A percentile compares a stretch with the other conserved stretches of the same genome.
These are phyloP conservation scores for Trididemnum clinides DNA, from an alignment of 23 tunicate genomes.

Conservation along the genomic window DNA sequence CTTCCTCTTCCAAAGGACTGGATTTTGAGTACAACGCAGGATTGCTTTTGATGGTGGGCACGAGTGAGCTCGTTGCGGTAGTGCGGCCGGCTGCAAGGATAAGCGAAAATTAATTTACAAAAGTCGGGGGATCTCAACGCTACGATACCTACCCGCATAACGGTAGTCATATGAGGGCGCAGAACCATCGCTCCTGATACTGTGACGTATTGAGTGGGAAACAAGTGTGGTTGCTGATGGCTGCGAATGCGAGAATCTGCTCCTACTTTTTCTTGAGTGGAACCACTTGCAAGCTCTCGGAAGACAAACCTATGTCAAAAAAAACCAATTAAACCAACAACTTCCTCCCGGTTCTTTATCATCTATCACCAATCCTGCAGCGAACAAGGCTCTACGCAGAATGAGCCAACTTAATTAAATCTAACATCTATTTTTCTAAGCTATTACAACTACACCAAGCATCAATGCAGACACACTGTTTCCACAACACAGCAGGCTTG, in stretches of 20 bases:
- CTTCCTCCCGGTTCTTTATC: too few species aligned
- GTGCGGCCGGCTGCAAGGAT: not conserved
- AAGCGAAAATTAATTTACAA: too few species aligned
- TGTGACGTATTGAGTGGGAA: not conserved
- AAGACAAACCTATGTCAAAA: not conserved
- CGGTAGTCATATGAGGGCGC: not conserved
- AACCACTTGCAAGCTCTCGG: not conserved
- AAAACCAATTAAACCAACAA: not conserved
- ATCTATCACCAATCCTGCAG: too few species aligned
- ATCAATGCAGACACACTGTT: too few species aligned
- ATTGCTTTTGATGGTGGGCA: not conserved
- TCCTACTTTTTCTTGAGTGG: not conserved
- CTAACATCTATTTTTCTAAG: too few species aligned
- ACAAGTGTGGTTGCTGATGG: not conserved
- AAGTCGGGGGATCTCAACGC: too few species aligned
- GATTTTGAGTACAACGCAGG: not conserved
- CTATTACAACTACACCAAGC: too few species aligned
- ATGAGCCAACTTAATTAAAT: too few species aligned
- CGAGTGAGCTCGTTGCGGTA: not conserved
- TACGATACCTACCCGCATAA: slow-evolving; percentile 16
- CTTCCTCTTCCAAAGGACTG: not conserved
- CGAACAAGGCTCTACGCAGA: too few species aligned
- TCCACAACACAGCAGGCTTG: too few species aligned
- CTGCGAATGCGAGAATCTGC: not conserved
- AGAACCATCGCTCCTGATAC: slow-evolving; percentile 4